phyloP scores from a whole-genome alignment of 2,113 vertebrate species.

The Nannospalax galili region DNA sequence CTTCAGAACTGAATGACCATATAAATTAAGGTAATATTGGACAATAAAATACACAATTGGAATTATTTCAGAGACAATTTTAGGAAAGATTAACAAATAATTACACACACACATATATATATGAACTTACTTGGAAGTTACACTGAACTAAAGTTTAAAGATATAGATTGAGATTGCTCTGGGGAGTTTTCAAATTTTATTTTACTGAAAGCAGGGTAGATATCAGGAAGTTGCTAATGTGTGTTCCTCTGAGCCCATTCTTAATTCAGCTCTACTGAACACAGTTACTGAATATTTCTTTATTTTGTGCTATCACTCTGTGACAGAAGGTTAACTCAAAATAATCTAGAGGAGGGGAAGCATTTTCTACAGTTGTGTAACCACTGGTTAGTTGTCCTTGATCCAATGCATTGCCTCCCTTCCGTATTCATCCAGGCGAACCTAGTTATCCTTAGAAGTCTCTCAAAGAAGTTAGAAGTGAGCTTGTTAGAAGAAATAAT shows the following conservation, averaged over 20 bases:
- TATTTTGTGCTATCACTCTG: neutral
- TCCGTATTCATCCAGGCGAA: no score
- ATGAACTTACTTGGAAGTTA: neutral
- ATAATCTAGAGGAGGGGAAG: no score
- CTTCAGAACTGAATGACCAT: neutral
- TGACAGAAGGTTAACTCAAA: neutral
- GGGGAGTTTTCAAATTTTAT: neutral
- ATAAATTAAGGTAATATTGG: neutral
- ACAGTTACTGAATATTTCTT: neutral
- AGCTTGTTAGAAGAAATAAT: no score
- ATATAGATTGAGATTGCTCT: fast-evolving
- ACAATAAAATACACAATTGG: neutral
- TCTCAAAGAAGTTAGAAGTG: no score
- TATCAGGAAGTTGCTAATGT: neutral
- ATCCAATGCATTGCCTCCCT: no score
- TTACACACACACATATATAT: no score
- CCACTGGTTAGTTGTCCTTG: no score
- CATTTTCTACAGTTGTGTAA: no score
- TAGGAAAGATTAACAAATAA: neutral
- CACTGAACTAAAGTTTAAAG: neutral
- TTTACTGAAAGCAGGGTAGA: neutral
- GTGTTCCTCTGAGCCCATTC: neutral
- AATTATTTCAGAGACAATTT: neutral
- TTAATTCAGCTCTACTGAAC: neutral
- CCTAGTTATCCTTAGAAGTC: no score